Percentiles rank a stretch among this genome's conserved stretches.
These are phyloP conservation scores for Antheraea yamamai DNA, from an alignment of 2,888 invertebrate genomes.

Conservation along the genomic window DNA sequence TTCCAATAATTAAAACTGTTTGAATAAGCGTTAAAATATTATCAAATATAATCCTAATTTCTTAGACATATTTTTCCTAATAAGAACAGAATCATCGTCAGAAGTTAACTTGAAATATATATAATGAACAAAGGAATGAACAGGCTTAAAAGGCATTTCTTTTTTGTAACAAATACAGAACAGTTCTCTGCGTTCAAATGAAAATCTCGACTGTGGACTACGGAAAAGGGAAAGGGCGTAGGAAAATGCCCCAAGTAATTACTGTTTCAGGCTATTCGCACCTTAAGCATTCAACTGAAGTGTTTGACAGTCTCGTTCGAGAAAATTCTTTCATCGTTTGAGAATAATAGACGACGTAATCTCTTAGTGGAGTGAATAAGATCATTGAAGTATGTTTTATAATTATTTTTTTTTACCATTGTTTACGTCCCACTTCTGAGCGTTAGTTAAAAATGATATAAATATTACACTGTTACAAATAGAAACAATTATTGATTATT, in stretches of 20 bases:
- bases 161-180: not conserved
- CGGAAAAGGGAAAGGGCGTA: not conserved
- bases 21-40: not conserved
- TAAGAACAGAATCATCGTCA: not conserved
- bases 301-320: slow-evolving; percentile 17
- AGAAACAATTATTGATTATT: no score
- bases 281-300: slow-evolving; percentile 21
- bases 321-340: slow-evolving; percentile 16
- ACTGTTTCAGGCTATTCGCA: slow-evolving; percentile 19
- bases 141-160: not conserved
- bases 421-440: not conserved
- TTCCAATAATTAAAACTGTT: not conserved
- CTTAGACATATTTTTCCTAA: not conserved
- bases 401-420: not conserved
- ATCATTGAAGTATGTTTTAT: slow-evolving; percentile 8
- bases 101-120: not conserved
- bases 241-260: slow-evolving; percentile 7
- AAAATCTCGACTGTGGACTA: not conserved
- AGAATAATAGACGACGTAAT: slow-evolving; percentile 18
- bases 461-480: no score
- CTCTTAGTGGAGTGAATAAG: slow-evolving; percentile 16
- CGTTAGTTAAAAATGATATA: no score
- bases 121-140: not conserved
- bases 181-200: not conserved
- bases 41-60: not conserved